Conservation (phyloP, 1,140 invertebrate species). For the Cephus cinctus region DNA sequence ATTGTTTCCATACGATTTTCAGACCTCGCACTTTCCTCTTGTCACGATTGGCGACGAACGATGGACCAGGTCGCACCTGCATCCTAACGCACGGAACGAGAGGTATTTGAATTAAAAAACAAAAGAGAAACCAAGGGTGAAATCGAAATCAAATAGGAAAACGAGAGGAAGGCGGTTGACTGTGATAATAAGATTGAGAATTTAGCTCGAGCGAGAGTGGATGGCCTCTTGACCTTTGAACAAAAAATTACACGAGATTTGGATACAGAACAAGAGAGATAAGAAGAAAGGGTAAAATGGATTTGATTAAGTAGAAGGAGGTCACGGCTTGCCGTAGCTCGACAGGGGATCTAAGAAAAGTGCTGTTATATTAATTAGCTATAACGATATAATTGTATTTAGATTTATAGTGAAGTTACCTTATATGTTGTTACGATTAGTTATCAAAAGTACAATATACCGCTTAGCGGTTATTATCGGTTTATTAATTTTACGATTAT, state of each 20-base stretch:
- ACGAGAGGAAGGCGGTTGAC: slow-evolving; percentile 36
- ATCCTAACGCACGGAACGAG: slow-evolving; percentile 11
- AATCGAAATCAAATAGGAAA: not conserved
- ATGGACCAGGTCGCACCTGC: not conserved
- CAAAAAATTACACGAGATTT: too few relatives aligned
- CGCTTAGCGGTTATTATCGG: too few relatives aligned
- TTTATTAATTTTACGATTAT: too few relatives aligned
- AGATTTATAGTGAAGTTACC: slow-evolving; percentile 20
- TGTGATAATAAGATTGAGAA: slow-evolving; percentile 48
- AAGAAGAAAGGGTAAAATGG: not conserved
- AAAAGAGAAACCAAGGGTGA: slow-evolving; percentile 14
- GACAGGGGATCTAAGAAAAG: slow-evolving; percentile 32
- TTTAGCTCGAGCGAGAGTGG: slow-evolving; percentile 21
- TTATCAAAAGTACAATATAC: too few relatives aligned
- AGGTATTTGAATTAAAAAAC: slow-evolving; percentile 25
- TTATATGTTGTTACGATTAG: slow-evolving; percentile 20
- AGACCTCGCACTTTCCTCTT: too few relatives aligned
- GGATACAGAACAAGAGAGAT: too few relatives aligned
- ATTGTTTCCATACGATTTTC: too few relatives aligned
- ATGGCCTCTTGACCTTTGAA: not conserved
- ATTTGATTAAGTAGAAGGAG: too few relatives aligned
- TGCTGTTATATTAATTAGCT: slow-evolving; percentile 40
- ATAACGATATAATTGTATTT: slow-evolving; percentile 24
- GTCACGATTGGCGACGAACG: too few relatives aligned
- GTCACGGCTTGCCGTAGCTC: not conserved